These are phyloP conservation scores for Mythimna ferrago DNA, from an alignment of 2,888 invertebrate species.

Conservation along the genomic window DNA sequence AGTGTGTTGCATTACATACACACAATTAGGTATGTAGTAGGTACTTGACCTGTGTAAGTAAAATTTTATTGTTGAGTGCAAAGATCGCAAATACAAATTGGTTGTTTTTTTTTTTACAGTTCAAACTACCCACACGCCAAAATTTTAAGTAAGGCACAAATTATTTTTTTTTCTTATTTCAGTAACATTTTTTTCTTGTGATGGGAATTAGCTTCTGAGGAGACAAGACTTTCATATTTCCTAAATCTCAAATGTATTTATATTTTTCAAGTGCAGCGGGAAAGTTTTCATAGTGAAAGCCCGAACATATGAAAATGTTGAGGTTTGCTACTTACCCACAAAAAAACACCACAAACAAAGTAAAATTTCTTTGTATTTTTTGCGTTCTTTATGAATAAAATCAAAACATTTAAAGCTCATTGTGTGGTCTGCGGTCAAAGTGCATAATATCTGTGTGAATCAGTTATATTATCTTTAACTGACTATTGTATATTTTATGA, in stretches of 20 bases:
- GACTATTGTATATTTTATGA: constrained; percentile 71
- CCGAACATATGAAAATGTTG: neutral
- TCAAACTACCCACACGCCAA: too few relatives aligned
- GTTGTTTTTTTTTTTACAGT: too few relatives aligned
- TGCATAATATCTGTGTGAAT: constrained; percentile 32
- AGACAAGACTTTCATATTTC: neutral
- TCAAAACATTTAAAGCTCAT: constrained; percentile 2
- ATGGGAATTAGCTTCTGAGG: too few relatives aligned
- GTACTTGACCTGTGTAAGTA: neutral
- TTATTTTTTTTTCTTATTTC: too few relatives aligned
- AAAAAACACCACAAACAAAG: neutral
- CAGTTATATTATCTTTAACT: constrained; percentile 64
- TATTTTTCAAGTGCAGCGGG: too few relatives aligned
- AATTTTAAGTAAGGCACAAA: too few relatives aligned
- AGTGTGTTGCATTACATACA: constrained; percentile 12
- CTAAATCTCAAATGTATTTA: neutral
- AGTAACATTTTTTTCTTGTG: too few relatives aligned
- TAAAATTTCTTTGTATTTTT: neutral
- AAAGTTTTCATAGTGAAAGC: neutral
- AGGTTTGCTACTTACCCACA: neutral
- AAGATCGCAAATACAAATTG: neutral
- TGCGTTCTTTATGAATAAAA: neutral
- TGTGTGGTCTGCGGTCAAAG: constrained; percentile 62
- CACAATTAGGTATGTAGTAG: neutral
- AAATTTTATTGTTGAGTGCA: neutral